Percentiles rank a stretch among this genome's conserved stretches.
Conservation (phyloP, 2,888 invertebrate genomes). For the Arge pagana region DNA sequence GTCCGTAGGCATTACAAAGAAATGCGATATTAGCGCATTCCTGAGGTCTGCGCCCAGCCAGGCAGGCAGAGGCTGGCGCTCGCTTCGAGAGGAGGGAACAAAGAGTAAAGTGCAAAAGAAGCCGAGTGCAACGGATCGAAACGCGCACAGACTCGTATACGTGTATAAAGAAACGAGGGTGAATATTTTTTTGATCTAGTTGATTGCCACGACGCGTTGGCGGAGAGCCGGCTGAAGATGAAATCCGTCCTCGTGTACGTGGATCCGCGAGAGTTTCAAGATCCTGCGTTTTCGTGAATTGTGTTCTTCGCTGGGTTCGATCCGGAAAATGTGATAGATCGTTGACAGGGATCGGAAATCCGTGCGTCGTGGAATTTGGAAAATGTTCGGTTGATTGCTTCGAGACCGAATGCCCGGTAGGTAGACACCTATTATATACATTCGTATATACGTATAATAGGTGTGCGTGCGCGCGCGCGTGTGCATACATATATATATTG, state of each 20-base stretch:
- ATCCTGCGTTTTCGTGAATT: no score
- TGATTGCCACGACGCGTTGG: no score
- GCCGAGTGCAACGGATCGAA: neutral
- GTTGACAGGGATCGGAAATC: no score
- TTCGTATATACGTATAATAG: neutral
- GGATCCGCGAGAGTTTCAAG: no score
- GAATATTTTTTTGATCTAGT: slow-evolving; percentile 40
- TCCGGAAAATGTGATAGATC: no score
- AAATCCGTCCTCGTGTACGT: no score
- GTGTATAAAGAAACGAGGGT: slow-evolving; percentile 32
- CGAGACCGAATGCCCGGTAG: slow-evolving; percentile 5
- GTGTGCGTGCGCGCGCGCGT: neutral
- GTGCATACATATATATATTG: neutral
- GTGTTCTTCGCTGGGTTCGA: no score
- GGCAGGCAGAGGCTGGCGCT: slow-evolving; percentile 1
- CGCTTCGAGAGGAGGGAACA: slow-evolving; percentile 26
- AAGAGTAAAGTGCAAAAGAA: slow-evolving; percentile 25
- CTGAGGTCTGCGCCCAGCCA: slow-evolving; percentile 23
- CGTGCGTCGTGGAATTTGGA: no score
- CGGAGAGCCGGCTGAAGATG: no score
- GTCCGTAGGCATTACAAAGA: no score
- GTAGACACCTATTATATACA: slow-evolving; percentile 20
- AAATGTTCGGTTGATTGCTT: slow-evolving; percentile 20
- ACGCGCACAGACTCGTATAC: neutral
- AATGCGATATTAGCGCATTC: slow-evolving; percentile 46